Evolutionary conservation across 1,140 invertebrate species (phyloP).

Genomic region (Anagrus nilaparvatae): DNA sequence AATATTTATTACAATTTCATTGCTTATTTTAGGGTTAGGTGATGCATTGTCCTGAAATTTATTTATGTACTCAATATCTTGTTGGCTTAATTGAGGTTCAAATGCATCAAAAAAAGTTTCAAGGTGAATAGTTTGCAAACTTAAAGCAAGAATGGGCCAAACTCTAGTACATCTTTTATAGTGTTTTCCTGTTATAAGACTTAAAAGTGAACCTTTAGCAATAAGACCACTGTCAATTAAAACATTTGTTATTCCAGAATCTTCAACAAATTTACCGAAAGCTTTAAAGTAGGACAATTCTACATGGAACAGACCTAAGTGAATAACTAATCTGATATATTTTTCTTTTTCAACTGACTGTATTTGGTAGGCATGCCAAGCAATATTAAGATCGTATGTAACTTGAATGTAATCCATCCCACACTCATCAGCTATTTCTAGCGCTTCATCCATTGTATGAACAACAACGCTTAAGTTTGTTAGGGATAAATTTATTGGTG

Average conservation of each 20-base stretch:
- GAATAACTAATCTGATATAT: slow-evolving; percentile 40
- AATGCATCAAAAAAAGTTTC: slow-evolving; percentile 25
- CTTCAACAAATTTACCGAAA: slow-evolving; percentile 33
- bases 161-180: slow-evolving; percentile 28
- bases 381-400: slow-evolving; percentile 33
- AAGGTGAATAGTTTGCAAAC: slow-evolving; percentile 36
- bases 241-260: slow-evolving; percentile 34
- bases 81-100: too few species aligned
- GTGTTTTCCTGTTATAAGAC: slow-evolving; percentile 27
- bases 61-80: too few species aligned
- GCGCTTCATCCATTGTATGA: slow-evolving; percentile 9
- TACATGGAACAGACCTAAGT: slow-evolving; percentile 41
- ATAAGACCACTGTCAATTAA: slow-evolving; percentile 31
- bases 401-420: slow-evolving; percentile 27
- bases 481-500: slow-evolving; percentile 28
- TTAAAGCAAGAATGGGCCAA: slow-evolving; percentile 17
- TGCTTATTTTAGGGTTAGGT: too few species aligned
- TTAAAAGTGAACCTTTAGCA: slow-evolving; percentile 25
- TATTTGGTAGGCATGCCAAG: slow-evolving; percentile 33
- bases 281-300: slow-evolving; percentile 36
- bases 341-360: slow-evolving; percentile 24
- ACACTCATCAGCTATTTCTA: slow-evolving; percentile 8
- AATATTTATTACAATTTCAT: too few species aligned
- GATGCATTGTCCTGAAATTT: too few species aligned
- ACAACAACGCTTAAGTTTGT: slow-evolving; percentile 24